Evolutionary conservation across 2,888 invertebrate species (phyloP), one percentile per base, ranked within the genome.

Genomic region (Drosophila mettleri): DNA sequence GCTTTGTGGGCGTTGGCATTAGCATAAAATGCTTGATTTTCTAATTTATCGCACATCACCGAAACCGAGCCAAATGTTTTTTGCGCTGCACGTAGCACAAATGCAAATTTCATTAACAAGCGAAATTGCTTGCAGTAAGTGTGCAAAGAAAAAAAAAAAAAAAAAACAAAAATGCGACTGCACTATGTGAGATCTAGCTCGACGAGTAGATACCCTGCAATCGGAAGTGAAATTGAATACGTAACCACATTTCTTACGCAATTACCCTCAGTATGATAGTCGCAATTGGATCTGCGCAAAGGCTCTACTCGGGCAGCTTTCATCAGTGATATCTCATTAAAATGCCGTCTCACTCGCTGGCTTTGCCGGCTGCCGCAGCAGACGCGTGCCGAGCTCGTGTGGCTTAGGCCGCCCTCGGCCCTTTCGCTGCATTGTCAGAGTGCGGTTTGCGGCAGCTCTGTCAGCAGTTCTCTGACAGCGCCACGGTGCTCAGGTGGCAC

Each of bases 1-100:
- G 27, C 63, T 65, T 48, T 72, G 66, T 57, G 61, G 72, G 70
- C 69, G 79, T 64, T 64, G 72, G 69, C 71, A 83, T 83, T 83
- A 87, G 82, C 82, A 83, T 83, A 87, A 87, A 87, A 74, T 74
- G 80, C 82, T 85, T 87, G 83, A 83, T 83, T 87, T 83, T 82
- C 83, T 87, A 87, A 83, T 83, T 83, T 87, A 87, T 83, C 82
- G 80, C 80, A 74, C 82, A 87, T 83, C 86, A 85, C 82, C 79
- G 48, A 76, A 87, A 79, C 52, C 64, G 46, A 78, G 66, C 55
- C 55, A 57, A 70, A 79, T 72, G 53, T 74, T 80, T 78, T 66
- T 66, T 68, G 60, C 76, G 66, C 70, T 74, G 82, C 88, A 87
- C 86, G 80, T 79, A 81, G 74, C 71, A 62, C 74, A 85, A 85